Percentiles rank a stretch among this genome's conserved stretches.
phyloP scores from a whole-genome alignment of 2,888 invertebrate genomes.

The Mellilla xanthometata region DNA sequence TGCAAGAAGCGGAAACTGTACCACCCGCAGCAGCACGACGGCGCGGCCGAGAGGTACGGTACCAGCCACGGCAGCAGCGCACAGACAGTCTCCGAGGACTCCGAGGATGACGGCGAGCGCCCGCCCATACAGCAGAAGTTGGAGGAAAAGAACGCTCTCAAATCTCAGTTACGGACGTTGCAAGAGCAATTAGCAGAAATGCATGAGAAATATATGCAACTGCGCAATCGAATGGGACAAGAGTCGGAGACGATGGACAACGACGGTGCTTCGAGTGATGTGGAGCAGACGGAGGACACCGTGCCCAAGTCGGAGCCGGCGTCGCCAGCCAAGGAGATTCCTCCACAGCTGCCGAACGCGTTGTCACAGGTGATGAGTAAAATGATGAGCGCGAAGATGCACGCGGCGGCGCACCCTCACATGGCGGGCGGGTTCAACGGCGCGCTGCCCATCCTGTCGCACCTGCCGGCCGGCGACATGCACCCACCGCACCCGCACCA shows the following conservation, averaged over 20 bases:
- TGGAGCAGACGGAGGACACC: conserved; percentile 81
- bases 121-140: conserved; percentile 92
- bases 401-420: conserved; percentile 79
- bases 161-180: conserved; percentile 92
- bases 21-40: conserved; percentile 96
- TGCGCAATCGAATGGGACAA: conserved; percentile 93
- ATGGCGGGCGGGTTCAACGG: conserved; percentile 84
- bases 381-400: conserved; percentile 85
- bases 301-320: conserved; percentile 83
- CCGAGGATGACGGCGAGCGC: conserved; percentile 89
- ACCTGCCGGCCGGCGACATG: conserved; percentile 76
- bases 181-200: conserved; percentile 95
- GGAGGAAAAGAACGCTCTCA: conserved; percentile 92
- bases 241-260: conserved; percentile 89
- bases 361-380: conserved; percentile 86
- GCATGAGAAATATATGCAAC: conserved; percentile 94
- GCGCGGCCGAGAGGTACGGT: conserved; percentile 84
- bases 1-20: conserved; percentile 98
- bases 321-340: conserved; percentile 78
- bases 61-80: conserved; percentile 75
- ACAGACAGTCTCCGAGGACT: conserved; percentile 84
- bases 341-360: conserved; percentile 67
- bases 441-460: conserved; percentile 80
- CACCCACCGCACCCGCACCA: conserved; percentile 81
- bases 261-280: conserved; percentile 88